Base-by-base conservation (phyloP, 2,888 invertebrate species). In the Eumerus sabulonum region DNA sequence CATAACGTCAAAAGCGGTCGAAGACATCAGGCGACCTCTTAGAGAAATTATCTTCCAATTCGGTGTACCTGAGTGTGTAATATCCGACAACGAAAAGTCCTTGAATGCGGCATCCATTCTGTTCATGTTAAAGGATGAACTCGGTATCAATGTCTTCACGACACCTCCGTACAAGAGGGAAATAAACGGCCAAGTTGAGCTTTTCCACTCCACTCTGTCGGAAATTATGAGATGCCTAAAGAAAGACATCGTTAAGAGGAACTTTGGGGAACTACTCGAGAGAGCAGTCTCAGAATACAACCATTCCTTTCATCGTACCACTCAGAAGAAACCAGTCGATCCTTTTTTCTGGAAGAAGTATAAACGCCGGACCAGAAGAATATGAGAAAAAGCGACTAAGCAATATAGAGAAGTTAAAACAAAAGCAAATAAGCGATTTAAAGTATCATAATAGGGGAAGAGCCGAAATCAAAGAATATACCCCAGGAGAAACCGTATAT, bases 371-470 rank as follows among this genome's bases (percentile, higher is more conserved):
- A n/a, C 19, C 48, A 0, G 19, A 48, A 48, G 48, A 48, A n/a
- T 48, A 48, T 18, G 48, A 48, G 13, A 48, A 19, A 48, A 48
- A 18, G 13, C 12, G n/a, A 36, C 36, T n/a, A 48, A 19, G 1
- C n/a, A 19, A 19, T 19, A 11, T 11, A 48, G 19, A 48, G 27
- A 19, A 36, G 11, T 36, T 36, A n/a, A 19, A 12, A 13, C 14
- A 19, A 48, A 48, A n/a, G n/a, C 70, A 74, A 38, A 3, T 36
- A 16, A 40, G 38, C 14, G 77, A 82, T 18, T 16, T 77, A 7
- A 51, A 38, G 36, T 45, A 62, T 27, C 82, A 73, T 40, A 76
- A 81, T 14, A 76, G 73, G 53, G 56, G 27, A 9, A 48, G 66
- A n/a, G 16, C 76, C 19, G 19, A 56, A 13, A 59, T 57, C 14